These are phyloP conservation scores for Acanthosepion lycidas DNA, from an alignment of 2,888 invertebrate genomes.

Conservation along the genomic window DNA sequence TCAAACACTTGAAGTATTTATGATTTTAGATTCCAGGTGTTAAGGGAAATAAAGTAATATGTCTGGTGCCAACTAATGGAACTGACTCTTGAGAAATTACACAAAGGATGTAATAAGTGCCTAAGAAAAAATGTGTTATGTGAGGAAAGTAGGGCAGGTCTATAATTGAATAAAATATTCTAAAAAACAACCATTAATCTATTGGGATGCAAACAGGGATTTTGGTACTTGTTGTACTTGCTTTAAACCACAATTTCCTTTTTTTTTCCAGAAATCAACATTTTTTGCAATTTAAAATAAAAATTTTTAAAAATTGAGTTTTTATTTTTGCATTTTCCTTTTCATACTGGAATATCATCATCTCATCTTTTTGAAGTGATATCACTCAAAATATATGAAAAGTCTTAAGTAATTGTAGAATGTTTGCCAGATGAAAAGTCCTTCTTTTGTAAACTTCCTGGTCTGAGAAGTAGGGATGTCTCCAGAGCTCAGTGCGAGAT, in stretches of 20 bases:
- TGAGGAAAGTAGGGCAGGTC: background rate
- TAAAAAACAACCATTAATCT: background rate
- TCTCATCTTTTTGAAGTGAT: background rate
- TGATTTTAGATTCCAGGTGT: background rate
- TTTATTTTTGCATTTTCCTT: background rate
- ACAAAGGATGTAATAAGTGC: background rate
- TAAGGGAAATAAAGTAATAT: background rate
- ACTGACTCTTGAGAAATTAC: background rate
- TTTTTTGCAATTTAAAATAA: background rate
- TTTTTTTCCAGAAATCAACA: background rate
- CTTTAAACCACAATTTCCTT: background rate
- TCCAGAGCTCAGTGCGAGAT: slow-evolving; percentile 62
- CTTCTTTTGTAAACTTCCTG: slow-evolving; percentile 58
- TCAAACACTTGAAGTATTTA: background rate
- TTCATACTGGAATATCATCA: slow-evolving; percentile 25
- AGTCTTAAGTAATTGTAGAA: slow-evolving; percentile 65
- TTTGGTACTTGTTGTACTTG: background rate
- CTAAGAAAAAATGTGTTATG: background rate
- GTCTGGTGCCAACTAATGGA: background rate
- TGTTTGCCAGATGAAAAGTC: slow-evolving; percentile 61
- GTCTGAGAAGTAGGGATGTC: slow-evolving; percentile 54
- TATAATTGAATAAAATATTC: background rate
- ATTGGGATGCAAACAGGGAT: background rate
- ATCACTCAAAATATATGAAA: slow-evolving; percentile 33
- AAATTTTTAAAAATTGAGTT: background rate